phyloP scores from a whole-genome alignment of 2,888 invertebrate species.

The Pristionchus maxplancki region DNA sequence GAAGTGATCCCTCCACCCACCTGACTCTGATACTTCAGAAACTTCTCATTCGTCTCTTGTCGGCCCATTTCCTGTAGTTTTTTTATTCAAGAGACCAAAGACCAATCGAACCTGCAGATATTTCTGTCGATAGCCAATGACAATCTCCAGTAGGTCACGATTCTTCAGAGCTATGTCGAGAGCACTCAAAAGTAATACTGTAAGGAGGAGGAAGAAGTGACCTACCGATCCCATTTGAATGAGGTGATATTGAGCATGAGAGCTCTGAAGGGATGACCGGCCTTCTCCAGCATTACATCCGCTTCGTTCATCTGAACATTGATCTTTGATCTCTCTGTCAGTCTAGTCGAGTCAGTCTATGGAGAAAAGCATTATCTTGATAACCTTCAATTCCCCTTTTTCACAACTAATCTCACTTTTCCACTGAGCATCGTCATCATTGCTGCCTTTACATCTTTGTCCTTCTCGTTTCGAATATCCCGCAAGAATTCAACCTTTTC shows the following conservation, averaged over 20 bases:
- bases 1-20: background rate
- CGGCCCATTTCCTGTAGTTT: conserved; percentile 78
- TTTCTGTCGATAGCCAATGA: conserved; percentile 84
- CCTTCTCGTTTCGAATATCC: conserved; percentile 68
- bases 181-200: conserved; percentile 80
- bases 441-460: conserved; percentile 80
- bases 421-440: conserved; percentile 72
- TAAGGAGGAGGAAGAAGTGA: background rate
- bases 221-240: conserved; percentile 85
- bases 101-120: conserved; percentile 81
- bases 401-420: too few relatives aligned
- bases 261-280: conserved; percentile 82
- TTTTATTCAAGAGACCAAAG: background rate
- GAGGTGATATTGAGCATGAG: conserved; percentile 85
- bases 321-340: background rate
- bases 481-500: conserved; percentile 79
- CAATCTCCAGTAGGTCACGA: conserved; percentile 85
- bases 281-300: conserved; percentile 84
- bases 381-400: too few relatives aligned
- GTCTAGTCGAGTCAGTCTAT: background rate
- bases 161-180: conserved; percentile 86
- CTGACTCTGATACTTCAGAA: conserved; percentile 48
- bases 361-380: too few relatives aligned
- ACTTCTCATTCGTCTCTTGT: conserved; percentile 78
- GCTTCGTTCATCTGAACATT: conserved; percentile 83